A percentile compares a stretch with the other conserved stretches of the same genome.
These are phyloP conservation scores for Apamea anceps DNA, from an alignment of 2,888 invertebrate genomes.

Conservation along the genomic window DNA sequence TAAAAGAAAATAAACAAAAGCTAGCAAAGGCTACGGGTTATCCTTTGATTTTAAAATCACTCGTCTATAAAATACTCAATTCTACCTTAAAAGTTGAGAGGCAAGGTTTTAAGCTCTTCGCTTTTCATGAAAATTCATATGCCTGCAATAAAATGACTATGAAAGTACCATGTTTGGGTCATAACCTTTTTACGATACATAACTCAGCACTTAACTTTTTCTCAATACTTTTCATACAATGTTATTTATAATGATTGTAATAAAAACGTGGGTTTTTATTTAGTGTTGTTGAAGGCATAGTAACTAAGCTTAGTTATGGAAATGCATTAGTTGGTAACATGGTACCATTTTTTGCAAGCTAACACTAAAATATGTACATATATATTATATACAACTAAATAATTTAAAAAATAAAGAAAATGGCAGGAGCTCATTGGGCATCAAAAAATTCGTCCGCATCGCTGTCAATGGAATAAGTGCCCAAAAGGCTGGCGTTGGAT, in stretches of 20 bases:
- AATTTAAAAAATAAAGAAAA: no score
- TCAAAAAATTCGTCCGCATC: no score
- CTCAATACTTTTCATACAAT: conserved; percentile 55
- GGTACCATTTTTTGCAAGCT: no score
- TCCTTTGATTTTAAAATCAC: conserved; percentile 18
- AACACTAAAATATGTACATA: no score
- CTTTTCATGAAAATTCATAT: conserved; percentile 39
- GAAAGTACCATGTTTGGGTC: conserved; percentile 55
- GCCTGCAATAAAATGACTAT: conserved; percentile 52
- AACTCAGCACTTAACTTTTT: conserved; percentile 49
- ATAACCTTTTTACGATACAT: conserved; percentile 64
- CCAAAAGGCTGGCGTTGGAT: no score
- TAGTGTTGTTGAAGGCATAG: conserved; percentile 20
- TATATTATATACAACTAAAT: no score
- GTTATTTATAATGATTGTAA: conserved; percentile 53
- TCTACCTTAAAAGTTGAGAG: conserved; percentile 22
- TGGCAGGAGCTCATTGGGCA: no score
- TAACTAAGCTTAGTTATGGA: conserved; percentile 6
- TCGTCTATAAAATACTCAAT: conserved; percentile 6
- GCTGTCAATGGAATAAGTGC: no score
- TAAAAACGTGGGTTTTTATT: conserved; percentile 54
- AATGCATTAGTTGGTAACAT: conserved; percentile 2
- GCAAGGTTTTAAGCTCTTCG: conserved; percentile 27
- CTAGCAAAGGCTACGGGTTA: neutral
- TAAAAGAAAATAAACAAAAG: neutral